Percentiles rank a stretch among this genome's conserved stretches.
phyloP scores from a whole-genome alignment of 2,113 vertebrate species.

The Porphyrio hochstetteri region DNA sequence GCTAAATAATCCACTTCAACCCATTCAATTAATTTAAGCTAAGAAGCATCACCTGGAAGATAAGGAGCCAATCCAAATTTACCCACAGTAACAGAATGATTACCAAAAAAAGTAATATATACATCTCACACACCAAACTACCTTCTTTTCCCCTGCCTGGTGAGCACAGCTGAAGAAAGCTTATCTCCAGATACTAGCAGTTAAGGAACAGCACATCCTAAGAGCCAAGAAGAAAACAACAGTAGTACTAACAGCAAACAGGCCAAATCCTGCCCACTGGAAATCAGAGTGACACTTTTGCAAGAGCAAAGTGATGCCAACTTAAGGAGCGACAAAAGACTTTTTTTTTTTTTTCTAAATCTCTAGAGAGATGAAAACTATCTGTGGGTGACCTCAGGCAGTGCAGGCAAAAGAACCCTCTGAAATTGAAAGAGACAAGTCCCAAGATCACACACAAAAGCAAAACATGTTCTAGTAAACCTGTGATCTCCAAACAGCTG shows the following conservation, averaged over 20 bases:
- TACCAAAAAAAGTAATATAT: neutral
- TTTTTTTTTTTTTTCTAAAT: neutral
- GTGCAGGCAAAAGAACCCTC: neutral
- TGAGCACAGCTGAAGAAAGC: neutral
- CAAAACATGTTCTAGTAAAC: constrained; percentile 42
- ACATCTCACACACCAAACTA: neutral
- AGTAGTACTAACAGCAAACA: neutral
- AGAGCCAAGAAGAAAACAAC: neutral
- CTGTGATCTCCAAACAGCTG: constrained; percentile 40
- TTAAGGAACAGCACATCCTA: neutral
- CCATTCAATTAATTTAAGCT: neutral
- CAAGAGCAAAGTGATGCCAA: neutral
- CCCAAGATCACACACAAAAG: constrained; percentile 40
- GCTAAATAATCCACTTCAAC: neutral
- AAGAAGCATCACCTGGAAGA: neutral
- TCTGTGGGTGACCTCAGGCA: constrained; percentile 28
- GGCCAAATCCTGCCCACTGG: neutral
- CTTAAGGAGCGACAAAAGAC: neutral
- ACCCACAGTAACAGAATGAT: neutral
- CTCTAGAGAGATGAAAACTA: neutral
- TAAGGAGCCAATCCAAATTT: neutral
- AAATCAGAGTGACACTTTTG: neutral
- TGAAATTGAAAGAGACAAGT: constrained; percentile 43
- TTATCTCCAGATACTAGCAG: neutral
- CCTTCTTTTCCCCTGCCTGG: neutral